These are phyloP conservation scores for Psittacula cyanocephala DNA, from an alignment of 2,113 vertebrate genomes.

Conservation along the genomic window DNA sequence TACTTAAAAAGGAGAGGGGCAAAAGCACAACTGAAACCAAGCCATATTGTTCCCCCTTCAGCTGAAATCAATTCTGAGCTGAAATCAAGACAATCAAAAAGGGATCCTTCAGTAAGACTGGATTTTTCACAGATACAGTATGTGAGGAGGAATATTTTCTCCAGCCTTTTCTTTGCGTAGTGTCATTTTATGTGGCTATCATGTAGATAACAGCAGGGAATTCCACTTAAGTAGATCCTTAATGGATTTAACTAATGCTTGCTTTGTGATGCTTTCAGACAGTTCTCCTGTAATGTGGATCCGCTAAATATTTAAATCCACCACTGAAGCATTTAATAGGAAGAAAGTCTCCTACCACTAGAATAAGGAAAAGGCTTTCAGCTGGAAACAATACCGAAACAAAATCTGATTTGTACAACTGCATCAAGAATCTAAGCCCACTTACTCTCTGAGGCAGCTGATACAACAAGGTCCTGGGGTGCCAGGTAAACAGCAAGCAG, in stretches of 20 bases:
- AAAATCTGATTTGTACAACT: constrained; percentile 51
- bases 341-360: constrained; percentile 56
- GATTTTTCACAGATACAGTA: not conserved
- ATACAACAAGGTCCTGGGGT: constrained; percentile 8
- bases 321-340: constrained; percentile 67
- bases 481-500: constrained; percentile 7
- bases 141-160: not conserved
- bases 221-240: constrained; percentile 67
- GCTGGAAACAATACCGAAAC: constrained; percentile 51
- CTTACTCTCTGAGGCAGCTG: not conserved
- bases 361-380: constrained; percentile 54
- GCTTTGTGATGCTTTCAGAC: constrained; percentile 66
- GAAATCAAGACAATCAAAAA: constrained; percentile 6
- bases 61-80: not conserved
- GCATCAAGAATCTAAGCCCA: not conserved
- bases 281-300: constrained; percentile 61
- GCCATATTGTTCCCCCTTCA: not conserved
- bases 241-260: constrained; percentile 70
- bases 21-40: not conserved
- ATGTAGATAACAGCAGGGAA: constrained; percentile 57
- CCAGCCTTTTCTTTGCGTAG: not conserved
- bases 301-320: constrained; percentile 72
- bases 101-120: not conserved
- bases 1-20: not conserved
- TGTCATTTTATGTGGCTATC: constrained; percentile 53